Conservation (phyloP, 2,113 vertebrate genomes). For the Mus pahari region DNA sequence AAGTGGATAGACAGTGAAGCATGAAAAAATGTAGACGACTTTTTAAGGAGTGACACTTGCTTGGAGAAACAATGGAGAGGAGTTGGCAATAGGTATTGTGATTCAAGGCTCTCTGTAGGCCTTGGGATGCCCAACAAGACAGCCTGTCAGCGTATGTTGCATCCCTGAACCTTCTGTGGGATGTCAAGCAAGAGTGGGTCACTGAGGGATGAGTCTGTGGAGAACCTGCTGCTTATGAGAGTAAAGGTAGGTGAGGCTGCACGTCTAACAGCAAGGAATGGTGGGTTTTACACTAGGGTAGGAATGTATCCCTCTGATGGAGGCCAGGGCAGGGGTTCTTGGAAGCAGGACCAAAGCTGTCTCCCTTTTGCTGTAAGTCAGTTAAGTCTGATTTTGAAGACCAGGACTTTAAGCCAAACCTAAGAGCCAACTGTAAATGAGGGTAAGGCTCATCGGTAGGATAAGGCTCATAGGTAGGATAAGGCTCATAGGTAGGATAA, state of each 20-base stretch:
- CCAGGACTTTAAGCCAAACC: not conserved
- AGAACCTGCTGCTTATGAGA: not conserved
- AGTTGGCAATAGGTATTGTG: too few species aligned
- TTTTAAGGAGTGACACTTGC: not conserved
- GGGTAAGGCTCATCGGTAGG: too few species aligned
- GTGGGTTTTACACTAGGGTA: not conserved
- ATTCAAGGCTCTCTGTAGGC: not conserved
- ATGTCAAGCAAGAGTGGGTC: not conserved
- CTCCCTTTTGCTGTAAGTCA: not conserved
- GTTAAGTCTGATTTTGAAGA: not conserved
- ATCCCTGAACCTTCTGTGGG: not conserved
- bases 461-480: too few species aligned
- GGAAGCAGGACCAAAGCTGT: not conserved
- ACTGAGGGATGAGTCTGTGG: not conserved
- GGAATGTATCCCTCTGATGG: not conserved
- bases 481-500: too few species aligned
- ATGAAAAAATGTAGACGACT: not conserved
- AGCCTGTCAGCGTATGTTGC: not conserved
- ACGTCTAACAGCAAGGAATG: not conserved
- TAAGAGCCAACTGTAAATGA: not conserved
- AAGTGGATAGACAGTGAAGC: not conserved
- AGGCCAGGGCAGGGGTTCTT: not conserved
- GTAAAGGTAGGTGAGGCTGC: not conserved
- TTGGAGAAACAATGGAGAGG: not conserved
- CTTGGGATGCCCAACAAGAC: not conserved